phyloP scores from a whole-genome alignment of 2,797 vertebrate species.

The Apogon hyalosoma region DNA sequence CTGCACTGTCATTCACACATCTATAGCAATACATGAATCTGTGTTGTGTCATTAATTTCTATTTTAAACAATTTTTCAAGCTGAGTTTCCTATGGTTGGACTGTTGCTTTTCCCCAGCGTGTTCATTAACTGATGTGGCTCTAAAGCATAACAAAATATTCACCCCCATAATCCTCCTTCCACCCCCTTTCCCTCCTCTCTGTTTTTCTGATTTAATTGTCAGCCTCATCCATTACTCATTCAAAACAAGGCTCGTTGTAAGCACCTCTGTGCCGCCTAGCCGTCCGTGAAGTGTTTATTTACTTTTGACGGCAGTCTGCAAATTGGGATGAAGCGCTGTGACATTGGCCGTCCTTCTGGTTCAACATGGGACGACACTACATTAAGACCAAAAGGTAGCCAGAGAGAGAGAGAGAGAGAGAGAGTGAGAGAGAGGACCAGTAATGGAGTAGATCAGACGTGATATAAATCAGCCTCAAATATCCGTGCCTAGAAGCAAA shows the following conservation, averaged over 20 bases:
- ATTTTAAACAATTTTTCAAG: slow-evolving; percentile 49
- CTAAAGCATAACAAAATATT: slow-evolving; percentile 61
- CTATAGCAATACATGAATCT: slow-evolving; percentile 38
- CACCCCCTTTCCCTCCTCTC: neutral
- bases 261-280: slow-evolving; percentile 54
- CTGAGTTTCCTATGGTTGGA: slow-evolving; percentile 20
- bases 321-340: slow-evolving; percentile 65
- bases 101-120: slow-evolving; percentile 47
- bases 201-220: slow-evolving; percentile 61
- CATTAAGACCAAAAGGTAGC: slow-evolving; percentile 30
- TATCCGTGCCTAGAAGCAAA: slow-evolving; percentile 8
- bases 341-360: slow-evolving; percentile 71
- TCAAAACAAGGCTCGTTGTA: slow-evolving; percentile 65
- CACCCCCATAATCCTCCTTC: slow-evolving; percentile 32
- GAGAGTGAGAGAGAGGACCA: slow-evolving; percentile 3
- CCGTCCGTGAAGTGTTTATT: slow-evolving; percentile 70
- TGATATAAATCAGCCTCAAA: slow-evolving; percentile 24
- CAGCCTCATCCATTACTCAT: slow-evolving; percentile 69
- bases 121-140: slow-evolving; percentile 74
- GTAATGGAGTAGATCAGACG: slow-evolving; percentile 9
- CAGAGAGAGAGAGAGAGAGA: slow-evolving; percentile 4
- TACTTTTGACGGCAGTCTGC: slow-evolving; percentile 62
- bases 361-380: slow-evolving; percentile 45
- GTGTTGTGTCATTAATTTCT: slow-evolving; percentile 70
- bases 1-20: slow-evolving; percentile 41